Conservation (phyloP, 2,888 invertebrate species). For the Erebia ligea region DNA sequence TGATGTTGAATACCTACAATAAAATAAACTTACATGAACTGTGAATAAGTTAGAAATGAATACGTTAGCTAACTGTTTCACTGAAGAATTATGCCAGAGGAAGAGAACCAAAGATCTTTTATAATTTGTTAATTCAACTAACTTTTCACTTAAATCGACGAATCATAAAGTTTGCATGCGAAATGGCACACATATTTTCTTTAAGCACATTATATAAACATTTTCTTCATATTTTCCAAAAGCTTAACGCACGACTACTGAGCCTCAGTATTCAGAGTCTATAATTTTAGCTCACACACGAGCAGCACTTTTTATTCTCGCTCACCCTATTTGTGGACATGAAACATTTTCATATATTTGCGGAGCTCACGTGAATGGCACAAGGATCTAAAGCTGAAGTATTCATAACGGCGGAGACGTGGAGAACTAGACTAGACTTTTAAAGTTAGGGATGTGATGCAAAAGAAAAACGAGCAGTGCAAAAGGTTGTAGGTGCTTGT, state of each 20-base stretch:
- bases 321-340: constrained; percentile 30
- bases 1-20: no score
- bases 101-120: no score
- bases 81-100: no score
- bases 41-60: no score
- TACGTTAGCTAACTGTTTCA: no score
- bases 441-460: constrained; percentile 50
- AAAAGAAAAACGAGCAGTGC: constrained; percentile 23
- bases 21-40: no score
- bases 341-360: constrained; percentile 37
- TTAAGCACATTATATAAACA: background rate
- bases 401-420: constrained; percentile 64
- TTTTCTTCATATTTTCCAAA: background rate
- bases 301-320: constrained; percentile 29
- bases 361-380: constrained; percentile 32
- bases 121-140: no score
- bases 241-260: constrained; percentile 14
- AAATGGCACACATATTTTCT: no score
- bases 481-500: background rate
- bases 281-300: constrained; percentile 17
- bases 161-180: no score
- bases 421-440: constrained; percentile 60
- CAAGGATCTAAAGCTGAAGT: constrained; percentile 54
- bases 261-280: constrained; percentile 36
- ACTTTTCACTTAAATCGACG: background rate